Evolutionary conservation across 2,797 vertebrate genomes (phyloP).

Genomic region (Chrysocyon brachyurus): DNA sequence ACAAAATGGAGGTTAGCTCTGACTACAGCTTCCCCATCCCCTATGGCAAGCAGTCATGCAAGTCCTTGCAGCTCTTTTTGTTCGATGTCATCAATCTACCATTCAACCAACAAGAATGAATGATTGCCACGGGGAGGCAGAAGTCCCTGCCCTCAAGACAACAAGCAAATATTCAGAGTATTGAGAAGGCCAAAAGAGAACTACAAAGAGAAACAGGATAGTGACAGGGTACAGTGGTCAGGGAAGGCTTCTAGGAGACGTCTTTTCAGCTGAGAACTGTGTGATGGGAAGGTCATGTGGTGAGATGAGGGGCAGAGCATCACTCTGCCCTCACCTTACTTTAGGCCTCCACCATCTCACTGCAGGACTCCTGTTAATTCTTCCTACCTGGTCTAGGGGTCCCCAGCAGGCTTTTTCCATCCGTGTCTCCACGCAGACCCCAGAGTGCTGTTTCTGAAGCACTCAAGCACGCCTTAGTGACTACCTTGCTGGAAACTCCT

Average conservation of each 20-base stretch:
- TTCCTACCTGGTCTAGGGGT: background rate
- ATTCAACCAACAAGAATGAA: background rate
- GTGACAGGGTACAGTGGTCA: background rate
- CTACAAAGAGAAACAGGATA: background rate
- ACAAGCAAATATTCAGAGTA: background rate
- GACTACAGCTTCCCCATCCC: background rate
- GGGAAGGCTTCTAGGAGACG: background rate
- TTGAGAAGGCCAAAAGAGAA: background rate
- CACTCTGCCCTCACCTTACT: background rate
- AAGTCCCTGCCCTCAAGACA: background rate
- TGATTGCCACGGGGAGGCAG: background rate
- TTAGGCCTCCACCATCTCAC: background rate
- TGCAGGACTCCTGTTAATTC: background rate
- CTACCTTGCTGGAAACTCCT: background rate
- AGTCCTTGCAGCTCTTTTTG: background rate
- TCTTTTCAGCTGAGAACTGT: background rate
- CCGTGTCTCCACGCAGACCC: background rate
- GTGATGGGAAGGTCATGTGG: background rate
- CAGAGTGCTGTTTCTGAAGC: background rate
- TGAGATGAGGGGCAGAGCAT: background rate
- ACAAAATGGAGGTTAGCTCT: background rate
- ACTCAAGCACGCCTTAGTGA: background rate
- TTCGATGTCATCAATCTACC: background rate
- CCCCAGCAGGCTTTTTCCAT: background rate
- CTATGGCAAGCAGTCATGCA: background rate